Conservation (phyloP, 1,140 invertebrate genomes). For the Venustaconcha ellipsiformis region DNA sequence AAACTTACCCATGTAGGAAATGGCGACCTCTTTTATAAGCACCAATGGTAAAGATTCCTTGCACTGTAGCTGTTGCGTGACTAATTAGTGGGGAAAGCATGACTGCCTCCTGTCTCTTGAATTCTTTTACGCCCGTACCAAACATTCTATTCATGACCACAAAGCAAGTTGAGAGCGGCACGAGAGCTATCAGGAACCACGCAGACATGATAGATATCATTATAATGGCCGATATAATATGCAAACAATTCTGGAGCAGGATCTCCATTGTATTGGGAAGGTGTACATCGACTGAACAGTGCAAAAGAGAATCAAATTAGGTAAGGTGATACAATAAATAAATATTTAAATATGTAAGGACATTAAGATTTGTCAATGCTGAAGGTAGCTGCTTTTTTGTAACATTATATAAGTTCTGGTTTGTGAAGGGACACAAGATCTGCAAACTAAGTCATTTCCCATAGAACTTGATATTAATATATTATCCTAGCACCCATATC, state of each 20-base stretch:
- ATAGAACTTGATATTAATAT: no score
- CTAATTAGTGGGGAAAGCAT: slow-evolving; percentile 77
- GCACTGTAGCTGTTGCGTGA: slow-evolving; percentile 76
- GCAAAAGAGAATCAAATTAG: slow-evolving; percentile 49
- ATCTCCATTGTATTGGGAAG: slow-evolving; percentile 71
- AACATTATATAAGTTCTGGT: no score
- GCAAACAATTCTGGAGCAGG: slow-evolving; percentile 74
- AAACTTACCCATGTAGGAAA: slow-evolving; percentile 65
- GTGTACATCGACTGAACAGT: slow-evolving; percentile 73
- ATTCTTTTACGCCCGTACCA: slow-evolving; percentile 71
- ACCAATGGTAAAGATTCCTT: slow-evolving; percentile 77
- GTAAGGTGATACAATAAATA: not conserved
- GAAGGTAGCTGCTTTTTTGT: no score
- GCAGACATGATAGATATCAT: slow-evolving; percentile 76
- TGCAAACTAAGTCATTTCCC: no score
- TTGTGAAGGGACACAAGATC: no score
- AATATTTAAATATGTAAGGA: no score
- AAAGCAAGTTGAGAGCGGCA: slow-evolving; percentile 73
- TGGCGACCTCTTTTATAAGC: slow-evolving; percentile 72
- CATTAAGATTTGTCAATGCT: no score
- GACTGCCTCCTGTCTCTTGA: slow-evolving; percentile 76
- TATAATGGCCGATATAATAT: slow-evolving; percentile 66
- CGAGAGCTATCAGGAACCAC: slow-evolving; percentile 74
- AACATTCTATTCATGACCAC: slow-evolving; percentile 72
- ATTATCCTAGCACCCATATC: no score